Conservation (phyloP, 2,888 invertebrate species). For the Embidobia sp. region DNA sequence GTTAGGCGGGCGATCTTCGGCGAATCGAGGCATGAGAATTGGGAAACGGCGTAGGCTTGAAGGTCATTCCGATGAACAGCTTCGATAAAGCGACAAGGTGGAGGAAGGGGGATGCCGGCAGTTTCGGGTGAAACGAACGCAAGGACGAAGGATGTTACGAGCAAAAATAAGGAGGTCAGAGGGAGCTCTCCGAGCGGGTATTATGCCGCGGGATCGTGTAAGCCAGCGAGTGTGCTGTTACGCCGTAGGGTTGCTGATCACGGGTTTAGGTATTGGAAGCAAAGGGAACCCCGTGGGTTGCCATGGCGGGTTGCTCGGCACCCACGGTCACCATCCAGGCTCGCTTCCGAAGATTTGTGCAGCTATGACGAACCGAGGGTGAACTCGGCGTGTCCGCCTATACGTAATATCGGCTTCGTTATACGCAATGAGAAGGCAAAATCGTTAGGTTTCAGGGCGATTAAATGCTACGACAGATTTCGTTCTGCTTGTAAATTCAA, state of each 20-base stretch:
- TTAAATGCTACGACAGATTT: too few species aligned
- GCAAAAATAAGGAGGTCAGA: constrained; percentile 57
- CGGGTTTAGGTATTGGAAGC: constrained; percentile 70
- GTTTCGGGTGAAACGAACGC: too few species aligned
- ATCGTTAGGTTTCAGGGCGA: too few species aligned
- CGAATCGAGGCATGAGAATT: too few species aligned
- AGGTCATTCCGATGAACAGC: too few species aligned
- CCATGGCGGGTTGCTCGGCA: constrained; percentile 74
- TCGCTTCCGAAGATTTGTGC: constrained; percentile 56
- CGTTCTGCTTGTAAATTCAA: too few species aligned
- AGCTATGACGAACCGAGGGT: constrained; percentile 61
- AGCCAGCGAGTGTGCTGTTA: constrained; percentile 71
- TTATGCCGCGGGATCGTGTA: constrained; percentile 55
- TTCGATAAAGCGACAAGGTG: too few species aligned
- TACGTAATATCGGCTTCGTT: constrained; percentile 48
- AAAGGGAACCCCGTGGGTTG: too few species aligned
- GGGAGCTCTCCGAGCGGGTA: constrained; percentile 46
- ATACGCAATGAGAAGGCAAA: constrained; percentile 27
- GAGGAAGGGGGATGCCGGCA: too few species aligned
- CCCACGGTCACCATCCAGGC: constrained; percentile 70
- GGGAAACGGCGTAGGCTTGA: too few species aligned
- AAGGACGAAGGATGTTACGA: constrained; percentile 42
- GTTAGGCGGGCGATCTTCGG: too few species aligned
- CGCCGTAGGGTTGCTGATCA: constrained; percentile 78
- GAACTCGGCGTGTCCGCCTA: too few species aligned